Evolutionary conservation across 2,888 invertebrate genomes (phyloP), one percentile per base, ranked within the genome.

Genomic region (Lasiommata megera): DNA sequence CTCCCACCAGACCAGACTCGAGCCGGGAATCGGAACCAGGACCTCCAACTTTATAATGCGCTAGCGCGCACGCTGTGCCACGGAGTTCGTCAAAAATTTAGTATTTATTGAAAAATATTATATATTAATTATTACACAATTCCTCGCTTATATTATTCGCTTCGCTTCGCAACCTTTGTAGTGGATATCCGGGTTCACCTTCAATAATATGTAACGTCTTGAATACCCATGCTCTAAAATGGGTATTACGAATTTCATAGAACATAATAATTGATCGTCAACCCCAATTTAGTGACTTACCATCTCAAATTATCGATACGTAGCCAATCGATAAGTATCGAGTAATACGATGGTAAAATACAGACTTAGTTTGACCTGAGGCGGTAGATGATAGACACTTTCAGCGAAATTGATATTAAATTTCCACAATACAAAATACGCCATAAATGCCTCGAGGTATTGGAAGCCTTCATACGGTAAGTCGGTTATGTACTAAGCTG

Each of bases 241-340:
- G 9, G 17, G 9, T 48, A 48, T 48, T 48, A 48, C 23, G 23
- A 37, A 48, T 48, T 48, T 48, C 48, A 36, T 48, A 36, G 48
- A 48, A 36, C 48, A 48, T 37, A 36, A 48, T 23, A 23, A 18
- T 16, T 6, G 17, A 36, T 18, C 48, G 18, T 38, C 47, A 47
- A 37, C 54, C n/a, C 29, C 56, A 62, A 62, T 59, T 62, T 56
- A 59, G 54, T 56, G 59, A 62, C 44, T 56, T 46, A 37, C 47
- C 16, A 41, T 46, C 12, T 37, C 6, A 55, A 44, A 53, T 31
- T 44, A 61, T 58, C 61, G 48, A 63, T 63, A 52, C 63, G 61
- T 61, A 44, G 18, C 63, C 56, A 63, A 61, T 63, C 63, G 61
- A 61, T 61, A 63, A 63, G 47, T 51, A 55, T 56, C 56, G 43